Conservation (phyloP, 2,797 vertebrate species). For the Poeciliopsis gracilis region DNA sequence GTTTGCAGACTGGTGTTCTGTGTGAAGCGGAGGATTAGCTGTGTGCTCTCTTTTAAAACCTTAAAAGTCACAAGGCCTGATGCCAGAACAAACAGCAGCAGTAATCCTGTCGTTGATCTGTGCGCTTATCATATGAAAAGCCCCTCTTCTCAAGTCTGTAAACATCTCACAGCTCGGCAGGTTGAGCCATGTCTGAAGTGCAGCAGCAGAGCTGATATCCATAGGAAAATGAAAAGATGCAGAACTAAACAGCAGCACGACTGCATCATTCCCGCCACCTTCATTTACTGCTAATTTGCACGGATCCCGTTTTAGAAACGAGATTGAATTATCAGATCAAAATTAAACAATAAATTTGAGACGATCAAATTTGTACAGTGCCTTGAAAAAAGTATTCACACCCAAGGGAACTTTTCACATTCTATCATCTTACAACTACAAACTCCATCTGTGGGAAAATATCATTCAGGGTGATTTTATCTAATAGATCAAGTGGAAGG, state of each 20-base stretch:
- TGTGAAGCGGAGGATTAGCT: constrained; percentile 42
- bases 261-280: rapidly evolving
- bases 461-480: not conserved
- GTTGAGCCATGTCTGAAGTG: constrained; percentile 38
- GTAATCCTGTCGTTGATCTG: constrained; percentile 44
- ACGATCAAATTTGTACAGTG: not conserved
- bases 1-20: constrained; percentile 24
- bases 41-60: constrained; percentile 43
- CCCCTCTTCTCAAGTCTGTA: constrained; percentile 21
- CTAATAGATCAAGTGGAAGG: not conserved
- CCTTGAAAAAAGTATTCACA: not conserved
- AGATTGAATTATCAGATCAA: not conserved
- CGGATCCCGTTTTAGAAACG: not conserved
- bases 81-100: constrained; percentile 43
- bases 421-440: not conserved
- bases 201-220: not conserved
- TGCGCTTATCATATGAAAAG: constrained; percentile 29
- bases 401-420: not conserved
- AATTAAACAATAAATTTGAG: not conserved
- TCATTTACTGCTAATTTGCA: not conserved
- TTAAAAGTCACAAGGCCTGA: constrained; percentile 22
- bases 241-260: not conserved
- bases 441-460: not conserved
- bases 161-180: constrained; percentile 19
- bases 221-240: not conserved